A percentile compares a stretch with the other conserved stretches of the same genome.
phyloP scores from a whole-genome alignment of 2,888 invertebrate genomes.

The Sesia bembeciformis region DNA sequence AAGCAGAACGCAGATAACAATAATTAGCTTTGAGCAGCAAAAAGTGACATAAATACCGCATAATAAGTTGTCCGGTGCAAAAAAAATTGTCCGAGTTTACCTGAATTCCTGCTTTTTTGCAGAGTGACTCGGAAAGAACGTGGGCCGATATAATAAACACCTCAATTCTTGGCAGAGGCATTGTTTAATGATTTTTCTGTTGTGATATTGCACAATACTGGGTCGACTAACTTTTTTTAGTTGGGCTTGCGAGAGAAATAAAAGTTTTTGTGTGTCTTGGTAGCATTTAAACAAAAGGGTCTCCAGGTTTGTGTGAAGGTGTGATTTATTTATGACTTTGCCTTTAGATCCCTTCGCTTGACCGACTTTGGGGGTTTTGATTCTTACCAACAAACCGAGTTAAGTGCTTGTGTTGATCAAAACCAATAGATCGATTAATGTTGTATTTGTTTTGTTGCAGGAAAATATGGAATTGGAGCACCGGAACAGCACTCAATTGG shows the following conservation, averaged over 20 bases:
- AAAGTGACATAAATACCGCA: conserved; percentile 74
- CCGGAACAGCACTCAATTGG: conserved; percentile 26
- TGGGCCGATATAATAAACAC: conserved; percentile 68
- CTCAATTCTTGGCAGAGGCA: conserved; percentile 69
- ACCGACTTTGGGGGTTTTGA: conserved; percentile 53
- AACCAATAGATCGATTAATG: conserved; percentile 23
- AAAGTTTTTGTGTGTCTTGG: conserved; percentile 64
- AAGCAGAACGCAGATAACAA: conserved; percentile 70
- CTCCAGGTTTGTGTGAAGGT: conserved; percentile 59
- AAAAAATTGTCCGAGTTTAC: conserved; percentile 56
- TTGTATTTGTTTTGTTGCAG: conserved; percentile 58
- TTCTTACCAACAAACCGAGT: conserved; percentile 6
- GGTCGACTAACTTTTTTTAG: conserved; percentile 48
- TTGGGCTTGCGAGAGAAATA: conserved; percentile 55
- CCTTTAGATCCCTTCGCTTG: conserved; percentile 53
- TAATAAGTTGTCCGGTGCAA: conserved; percentile 64
- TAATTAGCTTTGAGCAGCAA: conserved; percentile 68
- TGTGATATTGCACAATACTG: conserved; percentile 71
- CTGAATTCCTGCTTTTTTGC: conserved; percentile 56
- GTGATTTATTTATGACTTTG: conserved; percentile 71
- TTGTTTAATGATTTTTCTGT: conserved; percentile 72
- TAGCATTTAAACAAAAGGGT: conserved; percentile 71
- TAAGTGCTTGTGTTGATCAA: not conserved
- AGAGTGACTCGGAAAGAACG: conserved; percentile 49
- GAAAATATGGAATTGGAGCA: conserved; percentile 52